Conservation (phyloP, 1,140 invertebrate species). For the Dryas iulia region DNA sequence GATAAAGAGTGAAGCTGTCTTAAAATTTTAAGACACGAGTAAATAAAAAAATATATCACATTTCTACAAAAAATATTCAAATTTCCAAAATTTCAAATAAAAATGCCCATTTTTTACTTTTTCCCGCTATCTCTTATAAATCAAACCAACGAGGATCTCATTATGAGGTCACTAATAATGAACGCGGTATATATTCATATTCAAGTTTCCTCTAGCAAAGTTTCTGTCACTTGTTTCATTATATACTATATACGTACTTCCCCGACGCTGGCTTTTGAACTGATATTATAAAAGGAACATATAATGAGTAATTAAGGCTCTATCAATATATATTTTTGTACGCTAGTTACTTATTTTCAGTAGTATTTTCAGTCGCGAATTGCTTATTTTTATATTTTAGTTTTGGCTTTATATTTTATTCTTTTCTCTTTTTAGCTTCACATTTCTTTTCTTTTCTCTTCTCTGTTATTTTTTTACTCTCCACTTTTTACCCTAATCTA, state of each 20-base stretch:
- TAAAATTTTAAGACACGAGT: too few species aligned
- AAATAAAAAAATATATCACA: too few species aligned
- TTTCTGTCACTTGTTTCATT: slow-evolving; percentile 17
- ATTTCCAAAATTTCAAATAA: background rate
- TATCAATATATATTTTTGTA: background rate
- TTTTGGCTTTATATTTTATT: too few species aligned
- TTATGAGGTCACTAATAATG: slow-evolving; percentile 33
- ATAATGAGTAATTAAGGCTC: background rate
- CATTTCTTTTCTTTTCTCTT: too few species aligned
- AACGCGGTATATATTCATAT: background rate
- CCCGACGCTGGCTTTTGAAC: background rate
- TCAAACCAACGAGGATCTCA: slow-evolving; percentile 8
- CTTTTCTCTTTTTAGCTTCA: too few species aligned
- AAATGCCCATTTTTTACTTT: background rate
- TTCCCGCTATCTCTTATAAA: background rate
- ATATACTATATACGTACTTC: background rate
- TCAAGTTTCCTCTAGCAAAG: slow-evolving; percentile 10
- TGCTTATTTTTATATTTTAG: too few species aligned
- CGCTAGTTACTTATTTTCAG: too few species aligned
- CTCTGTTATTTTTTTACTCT: too few species aligned
- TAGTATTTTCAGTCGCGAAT: too few species aligned
- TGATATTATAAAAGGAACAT: background rate
- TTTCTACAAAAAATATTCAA: too few species aligned
- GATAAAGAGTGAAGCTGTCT: too few species aligned
- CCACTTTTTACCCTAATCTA: too few species aligned